Base-by-base conservation (phyloP, 2,888 invertebrate genomes). In the Apotomis betuletana region DNA sequence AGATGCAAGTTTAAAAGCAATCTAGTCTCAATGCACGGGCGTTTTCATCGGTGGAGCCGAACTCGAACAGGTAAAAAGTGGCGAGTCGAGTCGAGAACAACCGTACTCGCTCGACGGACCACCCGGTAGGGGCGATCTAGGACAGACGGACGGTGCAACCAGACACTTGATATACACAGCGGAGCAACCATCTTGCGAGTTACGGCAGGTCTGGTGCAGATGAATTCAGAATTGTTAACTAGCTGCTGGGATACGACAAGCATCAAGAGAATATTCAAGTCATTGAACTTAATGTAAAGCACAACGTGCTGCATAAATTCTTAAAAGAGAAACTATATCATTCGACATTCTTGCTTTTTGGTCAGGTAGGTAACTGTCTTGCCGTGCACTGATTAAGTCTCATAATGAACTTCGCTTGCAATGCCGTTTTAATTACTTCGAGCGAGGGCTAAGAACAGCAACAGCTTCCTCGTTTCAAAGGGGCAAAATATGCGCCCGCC, bases 361-460 rank as follows among this genome's bases (percentile, higher is more conserved):
- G 67, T 72, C 58, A 85, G 83, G 82, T 80, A 85, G 83, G 80
- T 87, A 89, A 89, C 88, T 85, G 87, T 87, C 82, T 85, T 83
- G 85, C 86, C 81, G 86, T 88, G 89, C 88, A 87, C 90, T 90
- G 89, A 89, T 90, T 88, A 88, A 87, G 86, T 83, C 83, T 82
- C 84, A 83, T 89, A 89, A 90, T 86, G 87, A 89, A 87, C 83
- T 89, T 88, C 83, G 85, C 81, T 85, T 77, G 85, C 82, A 82
- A 85, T 87, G 85, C 89, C 86, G 87, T 89, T 90, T 90, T 90
- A 90, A 90, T 90, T 89, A 85, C 82, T 78, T 70, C 80, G 79
- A 81, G 80, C 81, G 78, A 81, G 75, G 73, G 65, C 61, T 63
- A 38, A 69, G 76, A 78, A 77, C 76, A 73, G 77, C 76, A 77